These are phyloP conservation scores for Eudorcas thomsonii DNA, from an alignment of 2,113 vertebrate genomes.

Conservation along the genomic window DNA sequence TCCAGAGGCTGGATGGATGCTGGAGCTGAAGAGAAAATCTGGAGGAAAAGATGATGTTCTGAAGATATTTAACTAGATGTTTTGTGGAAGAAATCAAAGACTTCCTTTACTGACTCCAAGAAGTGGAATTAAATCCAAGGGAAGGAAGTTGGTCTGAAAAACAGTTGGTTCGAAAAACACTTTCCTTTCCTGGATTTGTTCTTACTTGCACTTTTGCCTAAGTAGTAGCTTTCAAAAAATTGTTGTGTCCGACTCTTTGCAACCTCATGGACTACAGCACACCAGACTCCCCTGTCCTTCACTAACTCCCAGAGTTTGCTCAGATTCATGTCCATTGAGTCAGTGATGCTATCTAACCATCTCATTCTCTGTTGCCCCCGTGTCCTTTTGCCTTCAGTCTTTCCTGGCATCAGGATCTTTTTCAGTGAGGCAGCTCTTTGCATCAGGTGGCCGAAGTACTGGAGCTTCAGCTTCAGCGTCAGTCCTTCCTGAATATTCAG, in stretches of 20 bases:
- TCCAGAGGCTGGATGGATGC: not conserved
- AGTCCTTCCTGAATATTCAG: not conserved
- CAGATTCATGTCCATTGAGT: not conserved
- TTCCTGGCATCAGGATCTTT: not conserved
- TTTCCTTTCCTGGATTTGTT: not conserved
- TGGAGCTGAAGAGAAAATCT: not conserved
- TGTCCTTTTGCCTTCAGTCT: not conserved
- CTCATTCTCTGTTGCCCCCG: not conserved
- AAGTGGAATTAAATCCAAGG: not conserved
- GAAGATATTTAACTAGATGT: not conserved
- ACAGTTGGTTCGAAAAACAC: not conserved
- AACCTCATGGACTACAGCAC: not conserved
- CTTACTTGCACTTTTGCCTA: not conserved
- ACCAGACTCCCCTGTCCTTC: not conserved
- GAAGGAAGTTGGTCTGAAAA: slow-evolving; percentile 16
- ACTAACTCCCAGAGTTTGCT: not conserved
- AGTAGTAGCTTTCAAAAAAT: not conserved
- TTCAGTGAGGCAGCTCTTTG: not conserved
- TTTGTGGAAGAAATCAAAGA: not conserved
- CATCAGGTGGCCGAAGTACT: not conserved
- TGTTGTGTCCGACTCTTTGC: not conserved
- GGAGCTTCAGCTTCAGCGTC: not conserved
- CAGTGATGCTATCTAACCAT: not conserved
- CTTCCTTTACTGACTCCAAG: not conserved
- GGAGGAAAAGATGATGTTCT: not conserved